These are phyloP conservation scores for Penelope pileata DNA, from an alignment of 2,113 vertebrate genomes.

Conservation along the genomic window DNA sequence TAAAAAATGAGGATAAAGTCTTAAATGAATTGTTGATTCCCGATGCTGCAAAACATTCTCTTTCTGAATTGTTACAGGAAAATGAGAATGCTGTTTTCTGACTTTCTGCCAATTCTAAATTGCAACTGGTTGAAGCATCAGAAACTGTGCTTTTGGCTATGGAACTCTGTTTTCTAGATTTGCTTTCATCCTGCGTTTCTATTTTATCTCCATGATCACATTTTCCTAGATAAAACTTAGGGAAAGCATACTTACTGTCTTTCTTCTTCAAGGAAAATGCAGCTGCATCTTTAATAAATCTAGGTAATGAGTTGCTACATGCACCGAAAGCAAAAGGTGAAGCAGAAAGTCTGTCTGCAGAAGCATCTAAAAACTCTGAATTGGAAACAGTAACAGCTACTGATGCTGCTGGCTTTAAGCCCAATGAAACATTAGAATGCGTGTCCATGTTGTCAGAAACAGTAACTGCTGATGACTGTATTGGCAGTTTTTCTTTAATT, in stretches of 20 bases:
- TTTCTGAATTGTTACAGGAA: neutral
- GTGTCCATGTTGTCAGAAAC: neutral
- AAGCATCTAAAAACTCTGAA: neutral
- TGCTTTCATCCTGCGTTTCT: neutral
- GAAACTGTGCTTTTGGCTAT: neutral
- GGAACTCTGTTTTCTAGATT: neutral
- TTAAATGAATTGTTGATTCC: neutral
- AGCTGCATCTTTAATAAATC: neutral
- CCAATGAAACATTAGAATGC: neutral
- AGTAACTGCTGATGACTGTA: neutral
- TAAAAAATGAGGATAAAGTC: neutral
- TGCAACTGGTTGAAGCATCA: neutral
- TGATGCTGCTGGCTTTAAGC: neutral
- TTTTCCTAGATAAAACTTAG: conserved; percentile 46
- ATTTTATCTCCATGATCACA: neutral
- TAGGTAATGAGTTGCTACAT: neutral
- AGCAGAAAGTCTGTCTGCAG: neutral
- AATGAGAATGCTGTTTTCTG: neutral
- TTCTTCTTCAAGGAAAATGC: conserved; percentile 1
- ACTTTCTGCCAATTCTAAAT: neutral
- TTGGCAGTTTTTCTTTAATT: neutral
- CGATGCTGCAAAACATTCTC: neutral
- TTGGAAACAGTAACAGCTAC: neutral
- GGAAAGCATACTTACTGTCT: conserved; percentile 12
- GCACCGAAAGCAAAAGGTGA: conserved; percentile 20